These are phyloP conservation scores for Colistium nudipinnis DNA, from an alignment of 2,113 vertebrate species.

Conservation along the genomic window DNA sequence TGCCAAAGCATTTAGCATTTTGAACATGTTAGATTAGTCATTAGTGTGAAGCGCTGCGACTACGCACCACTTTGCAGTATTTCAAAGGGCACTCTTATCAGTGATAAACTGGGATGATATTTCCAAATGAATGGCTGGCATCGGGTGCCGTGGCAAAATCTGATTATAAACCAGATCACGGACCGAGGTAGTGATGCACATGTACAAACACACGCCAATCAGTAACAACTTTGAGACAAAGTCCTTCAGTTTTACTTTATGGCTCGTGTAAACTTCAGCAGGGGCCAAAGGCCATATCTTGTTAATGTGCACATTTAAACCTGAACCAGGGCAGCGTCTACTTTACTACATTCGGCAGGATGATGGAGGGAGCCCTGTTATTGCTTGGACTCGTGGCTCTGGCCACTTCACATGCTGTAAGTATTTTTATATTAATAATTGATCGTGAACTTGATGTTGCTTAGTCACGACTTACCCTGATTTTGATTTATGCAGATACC, in stretches of 20 bases:
- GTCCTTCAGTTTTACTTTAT: slow-evolving; percentile 52
- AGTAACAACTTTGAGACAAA: slow-evolving; percentile 50
- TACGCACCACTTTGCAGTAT: too few species aligned
- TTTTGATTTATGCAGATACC: slow-evolving; percentile 61
- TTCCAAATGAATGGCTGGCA: not conserved
- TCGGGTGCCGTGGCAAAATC: not conserved
- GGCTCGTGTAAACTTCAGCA: slow-evolving; percentile 37
- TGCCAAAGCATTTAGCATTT: too few species aligned
- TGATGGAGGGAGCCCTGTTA: slow-evolving; percentile 46
- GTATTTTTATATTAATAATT: slow-evolving; percentile 17
- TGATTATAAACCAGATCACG: not conserved
- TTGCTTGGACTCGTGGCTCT: slow-evolving; percentile 54
- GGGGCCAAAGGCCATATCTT: slow-evolving; percentile 48
- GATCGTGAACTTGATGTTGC: not conserved
- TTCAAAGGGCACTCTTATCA: not conserved
- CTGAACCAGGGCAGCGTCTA: slow-evolving; percentile 6
- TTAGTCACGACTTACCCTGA: not conserved
- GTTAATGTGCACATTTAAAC: slow-evolving; percentile 28
- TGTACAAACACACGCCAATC: slow-evolving; percentile 6
- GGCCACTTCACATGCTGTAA: slow-evolving; percentile 58
- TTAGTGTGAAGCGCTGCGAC: too few species aligned
- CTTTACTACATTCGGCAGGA: slow-evolving; percentile 13
- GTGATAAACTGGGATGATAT: not conserved
- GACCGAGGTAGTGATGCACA: not conserved
- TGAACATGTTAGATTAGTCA: too few species aligned